Evolutionary conservation across 2,797 vertebrate genomes (phyloP), one percentile per base, ranked within the genome.

Genomic region (Meda fulgida): DNA sequence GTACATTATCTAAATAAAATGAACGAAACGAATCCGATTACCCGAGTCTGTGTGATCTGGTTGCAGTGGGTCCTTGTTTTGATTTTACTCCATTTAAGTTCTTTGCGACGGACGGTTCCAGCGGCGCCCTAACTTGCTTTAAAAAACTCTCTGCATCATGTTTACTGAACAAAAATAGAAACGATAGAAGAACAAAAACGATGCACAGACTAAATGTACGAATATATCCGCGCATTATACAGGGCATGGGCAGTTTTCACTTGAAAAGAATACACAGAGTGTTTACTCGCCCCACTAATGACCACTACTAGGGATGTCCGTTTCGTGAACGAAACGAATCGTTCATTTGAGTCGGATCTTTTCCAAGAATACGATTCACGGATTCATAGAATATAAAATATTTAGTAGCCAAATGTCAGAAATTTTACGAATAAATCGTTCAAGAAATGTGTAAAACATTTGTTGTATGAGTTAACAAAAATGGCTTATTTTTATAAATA

Each of bases 171-270:
- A 95, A 94, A 26, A 96, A 98, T 1, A 97, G 88, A 9, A 96
- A 92, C 46, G 96, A 96, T 78, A 96, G 95, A 72, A 97, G 92
- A 83, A 95, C 96, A 66, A 97, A 96, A 90, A 95, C 94, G 91
- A 94, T 91, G 91, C 97, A 97, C 89, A 97, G 82, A 66, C 92
- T 58, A 29, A 95, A 94, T 89, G 96, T 89, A 89, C 96, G 95
- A 71, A 93, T 90, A 89, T 96, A 94, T 21, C 95, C 95, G 94
- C 96, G 95, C 96, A 97, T 97, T 87, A 13, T 73, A 73, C 6
- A 63, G 13, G 29, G 18, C n/a, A 55, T 23, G 8, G 46, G 3
- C 14, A n/a, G 38, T 18, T 18, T 66, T 34, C 7, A 34, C 69
- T 63, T 18, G 7, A 29, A 43, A 72, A 31, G 51, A 70, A 51